Conservation (phyloP, 2,113 vertebrate genomes). For the Montifringilla adamsi region DNA sequence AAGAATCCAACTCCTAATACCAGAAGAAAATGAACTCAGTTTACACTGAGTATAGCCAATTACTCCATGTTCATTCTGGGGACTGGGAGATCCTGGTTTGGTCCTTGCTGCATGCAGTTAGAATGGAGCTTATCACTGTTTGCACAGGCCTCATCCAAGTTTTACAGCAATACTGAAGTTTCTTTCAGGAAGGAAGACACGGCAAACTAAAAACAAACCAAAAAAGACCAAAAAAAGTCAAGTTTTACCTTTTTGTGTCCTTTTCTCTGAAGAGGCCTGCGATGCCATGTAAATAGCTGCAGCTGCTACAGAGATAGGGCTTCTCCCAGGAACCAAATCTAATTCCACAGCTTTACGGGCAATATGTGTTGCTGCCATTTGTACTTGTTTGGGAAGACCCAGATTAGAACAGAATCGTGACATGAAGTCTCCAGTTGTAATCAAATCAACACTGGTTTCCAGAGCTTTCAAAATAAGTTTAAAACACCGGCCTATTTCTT, state of each 20-base stretch:
- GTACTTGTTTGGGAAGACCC: slow-evolving; percentile 95
- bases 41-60: neutral
- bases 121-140: neutral
- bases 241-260: slow-evolving; percentile 92
- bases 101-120: neutral
- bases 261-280: slow-evolving; percentile 96
- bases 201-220: neutral
- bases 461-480: slow-evolving; percentile 97
- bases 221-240: no score
- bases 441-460: slow-evolving; percentile 97
- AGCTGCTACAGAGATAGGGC: slow-evolving; percentile 95
- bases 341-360: slow-evolving; percentile 94
- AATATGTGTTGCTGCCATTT: slow-evolving; percentile 96
- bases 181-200: neutral
- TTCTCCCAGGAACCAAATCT: slow-evolving; percentile 94
- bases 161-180: neutral
- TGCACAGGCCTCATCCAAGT: neutral
- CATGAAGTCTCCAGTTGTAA: slow-evolving; percentile 99
- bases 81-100: neutral
- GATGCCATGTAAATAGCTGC: slow-evolving; percentile 99
- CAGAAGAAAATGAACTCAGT: neutral
- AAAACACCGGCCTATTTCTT: slow-evolving; percentile 98
- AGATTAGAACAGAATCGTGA: slow-evolving; percentile 98
- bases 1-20: neutral
- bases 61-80: neutral